Base-by-base conservation (phyloP, 2,797 vertebrate species). In the Spondyliosoma cantharus region DNA sequence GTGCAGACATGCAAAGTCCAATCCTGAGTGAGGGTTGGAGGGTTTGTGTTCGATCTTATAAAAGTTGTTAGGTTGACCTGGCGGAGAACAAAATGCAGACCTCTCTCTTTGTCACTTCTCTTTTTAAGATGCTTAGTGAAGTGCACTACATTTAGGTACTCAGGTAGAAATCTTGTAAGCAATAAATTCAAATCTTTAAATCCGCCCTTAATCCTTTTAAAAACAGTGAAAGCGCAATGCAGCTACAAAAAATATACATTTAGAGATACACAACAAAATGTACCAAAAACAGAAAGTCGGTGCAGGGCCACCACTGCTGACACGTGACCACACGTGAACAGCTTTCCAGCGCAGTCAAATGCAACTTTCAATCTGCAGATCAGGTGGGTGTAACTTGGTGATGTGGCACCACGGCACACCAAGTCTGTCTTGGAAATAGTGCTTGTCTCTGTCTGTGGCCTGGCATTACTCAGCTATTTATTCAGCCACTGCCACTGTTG, bases 351-450 rank as follows among this genome's bases (percentile, higher is more conserved):
- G 42, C 46, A 65, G 66, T 68, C 53, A 63, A 62, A 69, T 29
- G 7, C 24, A 22, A 46, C 64, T 58, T 58, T 54, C 43, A 27
- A 64, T 45, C 46, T 66, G 54, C 60, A 68, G 5, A 69, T 49
- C 72, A 80, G 76, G 75, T 77, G 84, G 85, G 85, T 81, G 86
- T 86, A 70, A 82, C 87, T 66, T 80, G 87, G 80, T 91, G 87
- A 92, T 91, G 91, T 90, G 91, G 91, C 89, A 83, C 63, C 64
- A 53, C 7, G 43, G 79, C 80, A 70, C 82, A 89, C 64, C 27
- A 27, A 80, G 71, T 19, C 58, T 14, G 49, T 80, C 71, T 59
- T 86, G 68, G 80, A 89, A 93, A 89, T 76, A 84, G 80, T 60
- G 54, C 62, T 68, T 0, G 61, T 43, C 65, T 72, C 17, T 7